Conservation (phyloP, 2,113 vertebrate species). For the Polypterus bichir region DNA sequence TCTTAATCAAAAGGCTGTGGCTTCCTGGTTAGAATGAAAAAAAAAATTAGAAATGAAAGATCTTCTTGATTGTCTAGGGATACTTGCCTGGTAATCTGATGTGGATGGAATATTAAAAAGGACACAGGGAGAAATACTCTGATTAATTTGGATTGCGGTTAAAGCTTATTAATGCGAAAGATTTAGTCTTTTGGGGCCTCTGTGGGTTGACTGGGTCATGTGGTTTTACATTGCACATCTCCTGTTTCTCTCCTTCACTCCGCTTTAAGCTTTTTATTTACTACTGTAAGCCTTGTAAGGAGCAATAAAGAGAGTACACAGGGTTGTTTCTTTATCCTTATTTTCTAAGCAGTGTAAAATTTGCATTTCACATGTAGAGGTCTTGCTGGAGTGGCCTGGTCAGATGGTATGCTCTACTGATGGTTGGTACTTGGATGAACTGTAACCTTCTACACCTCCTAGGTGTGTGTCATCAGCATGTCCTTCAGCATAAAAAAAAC, state of each 20-base stretch:
- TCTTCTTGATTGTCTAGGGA: constrained; percentile 6
- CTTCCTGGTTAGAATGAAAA: constrained; percentile 6
- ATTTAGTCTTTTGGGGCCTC: neutral
- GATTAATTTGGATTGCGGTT: constrained; percentile 5
- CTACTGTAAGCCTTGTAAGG: no score
- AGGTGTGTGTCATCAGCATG: no score
- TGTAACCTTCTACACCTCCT: no score
- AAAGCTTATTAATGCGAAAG: constrained; percentile 6
- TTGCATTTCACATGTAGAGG: no score
- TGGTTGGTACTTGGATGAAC: no score
- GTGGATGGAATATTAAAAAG: constrained; percentile 11
- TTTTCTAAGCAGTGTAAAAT: no score
- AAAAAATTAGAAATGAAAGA: constrained; percentile 6
- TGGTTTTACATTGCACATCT: neutral
- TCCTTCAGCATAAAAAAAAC: no score
- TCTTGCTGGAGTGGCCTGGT: no score
- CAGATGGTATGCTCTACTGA: no score
- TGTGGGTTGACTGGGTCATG: constrained; percentile 1
- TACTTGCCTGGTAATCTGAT: constrained; percentile 7
- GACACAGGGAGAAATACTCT: neutral
- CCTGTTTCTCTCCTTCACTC: neutral
- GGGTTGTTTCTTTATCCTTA: no score
- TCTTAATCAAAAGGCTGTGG: neutral
- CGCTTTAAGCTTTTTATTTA: neutral
- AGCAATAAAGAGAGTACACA: no score